Base-by-base conservation (phyloP, 2,113 vertebrate species). In the Carlito syrichta region DNA sequence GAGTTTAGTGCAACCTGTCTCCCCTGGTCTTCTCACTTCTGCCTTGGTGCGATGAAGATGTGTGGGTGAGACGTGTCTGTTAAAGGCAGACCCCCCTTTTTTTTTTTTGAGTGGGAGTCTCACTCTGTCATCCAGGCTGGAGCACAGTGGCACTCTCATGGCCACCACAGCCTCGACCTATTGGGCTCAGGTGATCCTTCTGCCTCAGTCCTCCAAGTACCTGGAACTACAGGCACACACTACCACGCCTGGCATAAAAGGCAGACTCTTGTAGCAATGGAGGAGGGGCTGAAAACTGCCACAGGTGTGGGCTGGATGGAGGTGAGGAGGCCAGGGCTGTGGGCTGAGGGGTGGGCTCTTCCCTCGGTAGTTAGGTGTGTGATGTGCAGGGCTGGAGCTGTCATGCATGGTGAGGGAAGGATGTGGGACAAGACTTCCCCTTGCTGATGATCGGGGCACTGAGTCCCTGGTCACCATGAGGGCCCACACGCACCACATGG, bases 1-100 rank as follows among this genome's bases (percentile, higher is more conserved):
- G 96, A 97, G 95, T 97, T 98, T 97, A 98, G 96, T 98, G 98
- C 97, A 97, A 98, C 98, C 98, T 98, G 98, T 97, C 98, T 98
- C 96, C 97, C 94, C 91, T 89, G 66, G 97, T 97, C 98, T 98
- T 98, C 97, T 97, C 97, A 98, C 97, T 98, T 98, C 82, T 0
- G 93, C 97, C 95, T 14, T 58, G 66, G 81, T 98, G 92, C 97
- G 97, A 98, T 98, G 98, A 98, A 98, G 98, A 98, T 86, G 97
- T 97, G 98, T 92, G 63, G 97, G 98, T 97, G 97, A 97, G 78
- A 95, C 96, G 96, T 89, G 94, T 97, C 98, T 97, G 95, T 97
- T 98, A 96, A 98, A 98, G 98, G 98, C n/a, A n/a, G n/a, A n/a
- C n/a, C n/a, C n/a, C n/a, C n/a, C n/a, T n/a, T n/a, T n/a, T n/a